Evolutionary conservation across 2,113 vertebrate genomes (phyloP).

Genomic region (Erpornis zantholeuca): DNA sequence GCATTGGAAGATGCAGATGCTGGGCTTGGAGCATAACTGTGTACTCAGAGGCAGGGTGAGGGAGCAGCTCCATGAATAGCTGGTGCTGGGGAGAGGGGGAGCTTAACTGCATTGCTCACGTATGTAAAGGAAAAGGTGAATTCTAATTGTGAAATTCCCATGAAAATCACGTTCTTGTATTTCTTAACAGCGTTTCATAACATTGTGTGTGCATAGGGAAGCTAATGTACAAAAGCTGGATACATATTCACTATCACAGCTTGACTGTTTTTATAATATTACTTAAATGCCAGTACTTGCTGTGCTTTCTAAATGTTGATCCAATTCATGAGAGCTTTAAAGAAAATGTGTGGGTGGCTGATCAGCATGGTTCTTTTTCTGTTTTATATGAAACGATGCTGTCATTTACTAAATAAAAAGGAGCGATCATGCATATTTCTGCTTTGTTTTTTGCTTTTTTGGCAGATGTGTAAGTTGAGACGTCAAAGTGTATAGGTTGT

Average conservation of each 20-base stretch:
- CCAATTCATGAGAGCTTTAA: background rate
- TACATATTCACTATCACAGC: background rate
- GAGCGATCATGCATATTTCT: background rate
- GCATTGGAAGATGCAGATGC: background rate
- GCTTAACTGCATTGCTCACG: background rate
- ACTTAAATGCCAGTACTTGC: constrained; percentile 6
- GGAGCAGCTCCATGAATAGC: background rate
- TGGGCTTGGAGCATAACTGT: background rate
- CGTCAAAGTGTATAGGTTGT: background rate
- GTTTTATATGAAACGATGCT: background rate
- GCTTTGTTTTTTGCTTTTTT: background rate
- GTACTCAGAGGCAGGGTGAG: background rate
- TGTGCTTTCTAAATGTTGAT: constrained; percentile 45
- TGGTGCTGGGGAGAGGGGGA: background rate
- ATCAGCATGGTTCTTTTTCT: background rate
- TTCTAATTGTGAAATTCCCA: background rate
- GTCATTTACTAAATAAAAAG: background rate
- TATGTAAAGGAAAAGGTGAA: background rate
- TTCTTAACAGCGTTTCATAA: background rate
- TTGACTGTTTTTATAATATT: background rate
- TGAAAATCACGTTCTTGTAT: background rate
- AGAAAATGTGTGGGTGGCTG: background rate
- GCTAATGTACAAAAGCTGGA: background rate
- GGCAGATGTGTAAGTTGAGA: background rate
- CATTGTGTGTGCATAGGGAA: background rate